Evolutionary conservation across 1,140 invertebrate species (phyloP).

Genomic region (Vanessa atalanta): DNA sequence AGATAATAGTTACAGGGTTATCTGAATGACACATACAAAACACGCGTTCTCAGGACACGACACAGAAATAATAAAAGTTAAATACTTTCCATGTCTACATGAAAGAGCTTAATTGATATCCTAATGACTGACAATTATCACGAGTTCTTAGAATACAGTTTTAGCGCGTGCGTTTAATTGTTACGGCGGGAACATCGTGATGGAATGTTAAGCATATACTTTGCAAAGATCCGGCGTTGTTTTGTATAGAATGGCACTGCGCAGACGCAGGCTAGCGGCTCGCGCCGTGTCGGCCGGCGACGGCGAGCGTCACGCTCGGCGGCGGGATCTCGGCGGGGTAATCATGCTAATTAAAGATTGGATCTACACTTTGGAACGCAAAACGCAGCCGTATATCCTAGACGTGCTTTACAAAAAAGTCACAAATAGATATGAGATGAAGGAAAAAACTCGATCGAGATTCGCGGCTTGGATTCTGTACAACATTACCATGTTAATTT

Average conservation of each 20-base stretch:
- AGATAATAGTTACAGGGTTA: background rate
- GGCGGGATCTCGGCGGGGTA: slow-evolving; percentile 38
- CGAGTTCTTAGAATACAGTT: slow-evolving; percentile 24
- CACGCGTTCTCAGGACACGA: too few species aligned
- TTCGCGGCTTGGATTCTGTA: background rate
- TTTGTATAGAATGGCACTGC: slow-evolving; percentile 17
- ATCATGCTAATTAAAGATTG: slow-evolving; percentile 65
- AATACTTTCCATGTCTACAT: background rate
- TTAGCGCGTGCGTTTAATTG: slow-evolving; percentile 40
- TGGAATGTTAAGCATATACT: slow-evolving; percentile 44
- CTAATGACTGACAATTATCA: slow-evolving; percentile 10
- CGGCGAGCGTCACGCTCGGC: slow-evolving; percentile 17
- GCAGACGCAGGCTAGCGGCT: slow-evolving; percentile 5
- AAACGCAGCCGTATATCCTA: slow-evolving; percentile 45
- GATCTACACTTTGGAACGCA: slow-evolving; percentile 56
- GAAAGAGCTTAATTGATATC: slow-evolving; percentile 1
- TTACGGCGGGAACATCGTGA: slow-evolving; percentile 38
- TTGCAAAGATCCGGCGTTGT: slow-evolving; percentile 24
- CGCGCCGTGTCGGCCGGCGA: slow-evolving; percentile 18
- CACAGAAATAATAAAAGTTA: background rate
- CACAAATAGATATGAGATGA: background rate
- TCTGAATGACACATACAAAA: too few species aligned
- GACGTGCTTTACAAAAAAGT: slow-evolving; percentile 18
- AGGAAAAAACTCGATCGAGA: background rate
- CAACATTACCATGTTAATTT: background rate